These are phyloP conservation scores for Taenioides sp. DNA, from an alignment of 2,797 vertebrate genomes.

Conservation along the genomic window DNA sequence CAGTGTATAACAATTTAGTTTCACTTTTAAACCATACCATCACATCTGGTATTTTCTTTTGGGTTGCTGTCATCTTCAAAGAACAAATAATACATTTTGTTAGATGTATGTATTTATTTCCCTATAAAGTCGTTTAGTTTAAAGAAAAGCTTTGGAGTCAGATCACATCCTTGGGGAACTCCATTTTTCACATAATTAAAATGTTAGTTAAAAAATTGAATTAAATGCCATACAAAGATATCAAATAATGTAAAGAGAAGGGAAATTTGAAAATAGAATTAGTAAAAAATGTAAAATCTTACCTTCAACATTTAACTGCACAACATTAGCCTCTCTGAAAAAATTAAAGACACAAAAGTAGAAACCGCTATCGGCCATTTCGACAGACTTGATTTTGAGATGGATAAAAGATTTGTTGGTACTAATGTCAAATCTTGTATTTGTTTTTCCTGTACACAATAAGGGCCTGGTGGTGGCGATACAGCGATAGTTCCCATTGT, in stretches of 20 bases:
- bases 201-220: no score
- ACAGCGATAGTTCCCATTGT: no score
- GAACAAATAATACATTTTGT: neutral
- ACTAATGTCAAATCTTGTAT: neutral
- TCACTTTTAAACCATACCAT: no score
- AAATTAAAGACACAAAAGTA: neutral
- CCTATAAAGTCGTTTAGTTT: neutral
- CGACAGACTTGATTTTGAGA: neutral
- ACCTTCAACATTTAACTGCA: slow-evolving; percentile 2
- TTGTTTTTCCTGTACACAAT: no score
- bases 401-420: neutral
- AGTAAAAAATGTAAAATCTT: neutral
- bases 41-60: no score
- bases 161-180: neutral
- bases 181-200: neutral
- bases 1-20: no score
- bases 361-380: neutral
- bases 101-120: neutral
- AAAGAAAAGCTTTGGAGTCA: neutral
- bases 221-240: no score
- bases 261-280: no score
- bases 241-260: no score
- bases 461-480: no score
- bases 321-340: no score
- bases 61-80: no score